Conservation (phyloP, 2,888 invertebrate genomes). For the Asteroscopus sphinx region DNA sequence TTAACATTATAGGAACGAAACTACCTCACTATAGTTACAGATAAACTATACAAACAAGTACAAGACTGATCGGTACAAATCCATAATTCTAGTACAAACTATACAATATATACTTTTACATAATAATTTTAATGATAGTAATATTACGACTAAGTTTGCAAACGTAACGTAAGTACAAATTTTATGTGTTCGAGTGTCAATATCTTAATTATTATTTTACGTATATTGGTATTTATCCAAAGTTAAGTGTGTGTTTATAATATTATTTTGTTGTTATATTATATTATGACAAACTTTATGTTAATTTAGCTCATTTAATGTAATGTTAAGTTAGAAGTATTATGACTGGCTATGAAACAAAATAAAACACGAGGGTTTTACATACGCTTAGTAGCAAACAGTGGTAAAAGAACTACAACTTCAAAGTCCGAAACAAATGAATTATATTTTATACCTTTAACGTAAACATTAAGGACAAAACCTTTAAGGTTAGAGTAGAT, state of each 20-base stretch:
- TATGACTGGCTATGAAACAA: conserved; percentile 71
- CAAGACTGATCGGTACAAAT: conserved; percentile 88
- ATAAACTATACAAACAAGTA: conserved; percentile 70
- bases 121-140: conserved; percentile 74
- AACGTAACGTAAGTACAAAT: conserved; percentile 87
- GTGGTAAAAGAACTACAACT: conserved; percentile 6
- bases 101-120: conserved; percentile 66
- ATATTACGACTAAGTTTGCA: conserved; percentile 77
- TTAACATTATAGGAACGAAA: conserved; percentile 35
- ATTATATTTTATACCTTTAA: conserved; percentile 12
- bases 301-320: conserved; percentile 68
- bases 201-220: conserved; percentile 83
- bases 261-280: conserved; percentile 87
- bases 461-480: conserved; percentile 26
- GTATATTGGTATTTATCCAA: conserved; percentile 85
- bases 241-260: conserved; percentile 88
- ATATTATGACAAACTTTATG: conserved; percentile 82
- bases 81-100: conserved; percentile 81
- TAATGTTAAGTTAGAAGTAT: conserved; percentile 69
- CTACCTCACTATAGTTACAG: conserved; percentile 78
- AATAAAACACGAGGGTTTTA: conserved; percentile 36
- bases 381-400: conserved; percentile 29
- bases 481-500: conserved; percentile 25
- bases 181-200: conserved; percentile 88
- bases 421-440: conserved; percentile 21